Conservation (phyloP, 2,888 invertebrate species). For the Brenthis hecate region DNA sequence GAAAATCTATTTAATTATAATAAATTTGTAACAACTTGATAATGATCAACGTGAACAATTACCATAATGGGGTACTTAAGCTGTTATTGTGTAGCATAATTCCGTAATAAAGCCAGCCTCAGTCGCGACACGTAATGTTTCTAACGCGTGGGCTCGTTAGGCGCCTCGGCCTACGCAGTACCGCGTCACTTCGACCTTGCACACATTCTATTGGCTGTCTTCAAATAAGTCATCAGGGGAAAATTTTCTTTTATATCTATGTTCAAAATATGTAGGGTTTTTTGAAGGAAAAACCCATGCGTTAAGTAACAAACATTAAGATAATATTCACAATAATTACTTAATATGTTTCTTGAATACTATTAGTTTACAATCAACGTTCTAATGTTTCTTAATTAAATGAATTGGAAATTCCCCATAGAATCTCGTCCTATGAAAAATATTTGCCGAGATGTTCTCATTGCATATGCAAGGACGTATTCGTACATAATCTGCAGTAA, state of each 20-base stretch:
- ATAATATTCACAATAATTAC: too few species aligned
- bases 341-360: too few species aligned
- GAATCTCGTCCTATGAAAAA: too few species aligned
- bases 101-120: conserved; percentile 30
- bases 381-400: too few species aligned
- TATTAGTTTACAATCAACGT: too few species aligned
- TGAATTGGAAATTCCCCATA: too few species aligned
- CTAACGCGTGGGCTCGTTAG: conserved; percentile 34
- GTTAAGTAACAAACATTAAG: too few species aligned
- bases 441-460: too few species aligned
- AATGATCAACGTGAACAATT: conserved; percentile 4
- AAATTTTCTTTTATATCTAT: neutral
- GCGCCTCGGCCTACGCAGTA: conserved; percentile 15
- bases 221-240: conserved; percentile 4
- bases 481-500: conserved; percentile 14
- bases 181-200: conserved; percentile 9
- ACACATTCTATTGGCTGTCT: conserved; percentile 1
- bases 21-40: conserved; percentile 1
- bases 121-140: conserved; percentile 27
- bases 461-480: neutral
- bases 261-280: neutral
- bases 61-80: conserved; percentile 12
- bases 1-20: neutral
- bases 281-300: neutral
- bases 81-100: conserved; percentile 30